Evolutionary conservation across 2,113 vertebrate species (phyloP), one percentile per base, ranked within the genome.

Genomic region (Nesoenas mayeri): DNA sequence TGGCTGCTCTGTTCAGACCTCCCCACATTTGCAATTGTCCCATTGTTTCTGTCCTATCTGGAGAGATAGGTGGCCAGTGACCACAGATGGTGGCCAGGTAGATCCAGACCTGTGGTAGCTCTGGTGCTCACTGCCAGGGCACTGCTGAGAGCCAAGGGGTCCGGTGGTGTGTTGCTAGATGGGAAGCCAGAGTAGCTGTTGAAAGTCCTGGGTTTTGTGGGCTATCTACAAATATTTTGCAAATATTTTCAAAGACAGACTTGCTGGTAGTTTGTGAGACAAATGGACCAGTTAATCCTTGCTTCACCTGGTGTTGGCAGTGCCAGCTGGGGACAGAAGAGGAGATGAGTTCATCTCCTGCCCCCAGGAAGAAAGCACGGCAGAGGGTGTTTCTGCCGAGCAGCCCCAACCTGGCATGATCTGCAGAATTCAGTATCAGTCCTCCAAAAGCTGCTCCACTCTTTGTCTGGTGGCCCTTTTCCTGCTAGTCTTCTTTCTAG

Each of bases 321-420:
- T 44, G 42, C 42, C 42, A 44, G 42, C 42, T 44, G 42, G 42
- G 42, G 42, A 17, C 16, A 17, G 42, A 44, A 44, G 42, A 44
- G 42, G 44, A n/a, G 57, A 28, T 14, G 40, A 61, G 34, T 28
- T 53, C 5, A 72, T 57, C 31, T 48, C 32, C 53, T 50, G 25
- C 29, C 57, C 29, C 22, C 31, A 32, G 48, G 25, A 48, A 4
- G 14, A 17, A 65, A 22, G 48, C 28, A 31, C 24, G 25, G 21
- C 44, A 21, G 34, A n/a, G 15, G 26, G 29, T n/a, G 13, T n/a
- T 31, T 26, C 61, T 31, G 31, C 32, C 57, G 69, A 57, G 48
- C 1, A 0, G 34, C 32, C 42, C 10, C 5, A 9, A 40, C 47
- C 64, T 44, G n/a, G 36, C 5, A 2, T 7, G 12, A 17, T 34